Evolutionary conservation across 1,140 invertebrate species (phyloP).

Genomic region (Tetranychus urticae): DNA sequence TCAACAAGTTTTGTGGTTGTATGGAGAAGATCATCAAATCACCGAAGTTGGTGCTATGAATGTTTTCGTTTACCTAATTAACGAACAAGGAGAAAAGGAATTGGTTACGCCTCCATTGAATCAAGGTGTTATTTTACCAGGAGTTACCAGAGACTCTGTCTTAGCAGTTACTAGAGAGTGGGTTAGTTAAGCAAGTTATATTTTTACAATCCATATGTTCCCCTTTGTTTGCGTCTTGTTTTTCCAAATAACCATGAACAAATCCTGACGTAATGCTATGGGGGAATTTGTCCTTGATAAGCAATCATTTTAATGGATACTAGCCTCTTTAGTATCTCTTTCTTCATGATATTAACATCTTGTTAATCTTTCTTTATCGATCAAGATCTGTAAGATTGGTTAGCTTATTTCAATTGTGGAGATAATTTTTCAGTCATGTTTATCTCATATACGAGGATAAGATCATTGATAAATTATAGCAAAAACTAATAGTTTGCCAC

Average conservation of each 20-base stretch:
- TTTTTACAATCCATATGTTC: neutral
- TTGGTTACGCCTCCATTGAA: slow-evolving; percentile 67
- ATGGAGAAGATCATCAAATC: slow-evolving; percentile 70
- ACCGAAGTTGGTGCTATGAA: slow-evolving; percentile 99
- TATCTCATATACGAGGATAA: too few species aligned
- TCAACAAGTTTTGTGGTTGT: slow-evolving; percentile 93
- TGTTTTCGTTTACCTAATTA: slow-evolving; percentile 66
- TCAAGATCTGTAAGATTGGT: too few species aligned
- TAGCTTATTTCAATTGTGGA: too few species aligned
- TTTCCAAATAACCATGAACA: too few species aligned
- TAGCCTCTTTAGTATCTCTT: too few species aligned
- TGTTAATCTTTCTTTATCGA: too few species aligned
- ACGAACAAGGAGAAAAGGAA: slow-evolving; percentile 84
- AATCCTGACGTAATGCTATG: too few species aligned
- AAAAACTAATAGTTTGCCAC: neutral
- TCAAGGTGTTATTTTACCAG: slow-evolving; percentile 19
- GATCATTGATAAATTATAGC: neutral
- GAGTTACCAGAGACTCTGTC: slow-evolving; percentile 26
- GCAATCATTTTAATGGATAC: too few species aligned
- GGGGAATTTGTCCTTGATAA: too few species aligned
- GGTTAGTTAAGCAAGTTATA: neutral
- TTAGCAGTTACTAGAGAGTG: slow-evolving; percentile 21
- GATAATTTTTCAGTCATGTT: too few species aligned
- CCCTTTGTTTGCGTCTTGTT: too few species aligned
- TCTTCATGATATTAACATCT: too few species aligned